These are phyloP conservation scores for Drosophila demipolita DNA, from an alignment of 2,888 invertebrate species.

Conservation along the genomic window DNA sequence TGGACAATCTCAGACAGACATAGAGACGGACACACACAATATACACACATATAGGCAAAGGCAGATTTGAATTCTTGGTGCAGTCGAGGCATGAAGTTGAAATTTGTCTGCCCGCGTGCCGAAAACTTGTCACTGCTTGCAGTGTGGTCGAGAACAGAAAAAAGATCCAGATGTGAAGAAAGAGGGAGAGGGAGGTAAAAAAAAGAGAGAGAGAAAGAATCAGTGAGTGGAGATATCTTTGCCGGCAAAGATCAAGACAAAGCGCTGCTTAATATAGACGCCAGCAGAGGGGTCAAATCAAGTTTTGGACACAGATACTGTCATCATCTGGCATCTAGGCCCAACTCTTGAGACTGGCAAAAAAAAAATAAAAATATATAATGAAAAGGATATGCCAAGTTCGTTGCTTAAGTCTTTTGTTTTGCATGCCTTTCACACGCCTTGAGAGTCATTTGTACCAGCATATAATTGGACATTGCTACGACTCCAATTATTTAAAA, in stretches of 20 bases:
- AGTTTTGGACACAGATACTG: constrained; percentile 12
- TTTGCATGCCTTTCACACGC: constrained; percentile 43
- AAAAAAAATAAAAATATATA: constrained; percentile 1
- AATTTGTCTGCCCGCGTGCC: constrained; percentile 84
- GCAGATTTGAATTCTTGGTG: constrained; percentile 64
- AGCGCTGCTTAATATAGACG: constrained; percentile 68
- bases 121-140: constrained; percentile 80
- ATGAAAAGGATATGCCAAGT: constrained; percentile 51
- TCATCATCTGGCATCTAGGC: background rate
- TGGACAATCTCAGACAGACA: constrained; percentile 27
- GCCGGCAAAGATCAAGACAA: constrained; percentile 67
- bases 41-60: constrained; percentile 15
- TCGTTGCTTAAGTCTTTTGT: constrained; percentile 74
- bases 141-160: constrained; percentile 65
- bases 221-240: constrained; percentile 18
- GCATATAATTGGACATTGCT: constrained; percentile 53
- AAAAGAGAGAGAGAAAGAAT: background rate
- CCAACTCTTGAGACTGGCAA: background rate
- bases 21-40: constrained; percentile 7
- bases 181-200: background rate
- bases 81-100: constrained; percentile 46
- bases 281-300: constrained; percentile 53
- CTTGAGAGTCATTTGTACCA: constrained; percentile 30
- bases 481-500: constrained; percentile 71
- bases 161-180: background rate